Conservation (phyloP, 2,888 invertebrate species). For the Cryptops parisi region DNA sequence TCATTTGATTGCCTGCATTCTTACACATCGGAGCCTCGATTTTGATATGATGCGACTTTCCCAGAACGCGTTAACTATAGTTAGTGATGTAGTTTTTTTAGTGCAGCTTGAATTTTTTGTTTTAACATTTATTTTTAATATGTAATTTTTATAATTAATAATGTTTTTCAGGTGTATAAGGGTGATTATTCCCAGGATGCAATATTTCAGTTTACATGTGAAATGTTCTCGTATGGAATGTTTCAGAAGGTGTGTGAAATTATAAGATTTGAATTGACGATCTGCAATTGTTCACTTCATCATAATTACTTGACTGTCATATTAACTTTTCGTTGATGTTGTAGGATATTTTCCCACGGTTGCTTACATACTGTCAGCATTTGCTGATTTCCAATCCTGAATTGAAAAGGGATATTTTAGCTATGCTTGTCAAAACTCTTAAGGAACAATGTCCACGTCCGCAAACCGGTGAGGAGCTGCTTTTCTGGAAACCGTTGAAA, state of each 20-base stretch:
- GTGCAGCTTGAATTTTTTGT: no score
- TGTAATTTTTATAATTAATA: slow-evolving; percentile 9
- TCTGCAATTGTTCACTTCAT: background rate
- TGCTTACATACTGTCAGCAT: background rate
- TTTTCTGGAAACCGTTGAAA: slow-evolving; percentile 12
- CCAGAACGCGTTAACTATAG: no score
- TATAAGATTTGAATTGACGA: background rate
- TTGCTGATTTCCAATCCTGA: background rate
- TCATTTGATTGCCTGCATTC: no score
- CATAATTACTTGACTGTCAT: background rate
- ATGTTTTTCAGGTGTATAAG: slow-evolving; percentile 29
- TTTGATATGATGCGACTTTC: no score
- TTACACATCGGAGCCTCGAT: no score
- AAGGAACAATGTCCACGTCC: slow-evolving; percentile 10
- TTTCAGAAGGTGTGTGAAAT: slow-evolving; percentile 20
- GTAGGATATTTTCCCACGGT: slow-evolving; percentile 6
- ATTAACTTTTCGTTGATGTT: background rate
- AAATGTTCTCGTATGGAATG: slow-evolving; percentile 20
- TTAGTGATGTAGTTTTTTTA: no score
- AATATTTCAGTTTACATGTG: slow-evolving; percentile 13
- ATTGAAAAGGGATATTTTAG: background rate
- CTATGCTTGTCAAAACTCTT: slow-evolving; percentile 6
- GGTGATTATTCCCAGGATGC: slow-evolving; percentile 5
- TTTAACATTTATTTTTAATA: background rate
- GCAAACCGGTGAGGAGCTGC: slow-evolving; percentile 3